Conservation (phyloP, 2,797 vertebrate species). For the Sebastes aleutianus region DNA sequence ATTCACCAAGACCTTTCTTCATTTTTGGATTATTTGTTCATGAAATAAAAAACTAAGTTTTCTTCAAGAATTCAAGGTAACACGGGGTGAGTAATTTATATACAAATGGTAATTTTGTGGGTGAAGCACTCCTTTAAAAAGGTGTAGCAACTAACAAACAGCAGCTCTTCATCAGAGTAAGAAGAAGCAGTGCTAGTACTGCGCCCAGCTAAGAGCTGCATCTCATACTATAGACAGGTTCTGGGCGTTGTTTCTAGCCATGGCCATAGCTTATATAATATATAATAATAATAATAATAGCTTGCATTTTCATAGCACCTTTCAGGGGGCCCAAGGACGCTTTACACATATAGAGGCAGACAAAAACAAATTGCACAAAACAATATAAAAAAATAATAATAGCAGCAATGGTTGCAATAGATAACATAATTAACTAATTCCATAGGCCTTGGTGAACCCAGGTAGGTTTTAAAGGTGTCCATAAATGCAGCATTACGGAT, state of each 20-base stretch:
- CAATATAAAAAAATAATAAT: not conserved
- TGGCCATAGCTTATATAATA: not conserved
- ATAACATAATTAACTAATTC: not conserved
- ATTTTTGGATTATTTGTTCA: not conserved
- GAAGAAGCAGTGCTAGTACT: not conserved
- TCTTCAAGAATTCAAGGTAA: not conserved
- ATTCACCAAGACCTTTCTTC: not conserved
- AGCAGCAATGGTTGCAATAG: not conserved
- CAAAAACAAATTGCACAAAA: not conserved
- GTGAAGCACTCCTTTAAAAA: not conserved
- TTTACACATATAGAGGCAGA: not conserved
- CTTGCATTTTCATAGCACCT: not conserved
- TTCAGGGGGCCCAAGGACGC: not conserved
- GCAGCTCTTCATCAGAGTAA: not conserved
- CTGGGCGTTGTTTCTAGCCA: not conserved
- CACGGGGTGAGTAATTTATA: not conserved
- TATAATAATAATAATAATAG: not conserved
- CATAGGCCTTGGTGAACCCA: not conserved
- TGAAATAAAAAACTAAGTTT: not conserved
- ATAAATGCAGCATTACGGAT: too few relatives aligned
- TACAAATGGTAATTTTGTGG: not conserved
- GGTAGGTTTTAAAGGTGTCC: not conserved
- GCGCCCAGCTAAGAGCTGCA: not conserved
- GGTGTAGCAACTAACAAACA: not conserved
- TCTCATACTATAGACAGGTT: not conserved